Base-by-base conservation (phyloP, 23 tunicate genomes). In the Trididemnum nubilum region DNA sequence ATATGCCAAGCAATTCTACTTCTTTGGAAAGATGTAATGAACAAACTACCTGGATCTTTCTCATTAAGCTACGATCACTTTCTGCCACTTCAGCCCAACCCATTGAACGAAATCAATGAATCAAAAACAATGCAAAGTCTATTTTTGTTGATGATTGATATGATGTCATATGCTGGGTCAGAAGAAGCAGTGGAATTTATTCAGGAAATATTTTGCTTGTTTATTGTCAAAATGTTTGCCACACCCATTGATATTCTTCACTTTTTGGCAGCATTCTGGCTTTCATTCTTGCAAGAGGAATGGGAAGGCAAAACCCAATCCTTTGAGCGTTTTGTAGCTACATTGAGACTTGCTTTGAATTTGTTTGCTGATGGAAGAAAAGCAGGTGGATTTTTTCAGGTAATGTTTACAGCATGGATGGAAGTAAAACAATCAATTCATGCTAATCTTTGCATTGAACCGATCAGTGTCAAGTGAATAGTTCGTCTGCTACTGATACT, bases 221-320 rank as follows among this genome's bases (percentile, higher is more conserved):
- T 49, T 18, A 18, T 49, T 49, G 18, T 12, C 18, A 49, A 49
- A 49, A 49, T 49, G 57, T 49, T 49, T 49, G 18, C 57, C n/a
- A n/a, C n/a, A 9, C 18, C 57, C 57, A 12, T 22, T 36, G 74
- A 69, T 31, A 22, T 69, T 33, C 4, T 69, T 21, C 38, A 4
- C 4, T 69, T 69, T 69, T n/a, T 69, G 19, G 29, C 74, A 7
- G 22, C 38, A 7, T 7, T 69, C 25, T 69, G 74, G 74, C 36
- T 69, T 12, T 9, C 29, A 15, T 69, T 29, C 22, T 69, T 69
- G 38, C 31, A 2, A 5, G 29, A 9, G 36, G 74, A 69, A 69
- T 69, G 74, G 74, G 9, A 69, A 69, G 22, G 31, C 18, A 5
- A 5, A 2, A 24, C 29, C 22, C 7, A 5, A 34, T 33, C 74